phyloP scores from a whole-genome alignment of 2,888 invertebrate species.

The Acanthosepion pharaonis region DNA sequence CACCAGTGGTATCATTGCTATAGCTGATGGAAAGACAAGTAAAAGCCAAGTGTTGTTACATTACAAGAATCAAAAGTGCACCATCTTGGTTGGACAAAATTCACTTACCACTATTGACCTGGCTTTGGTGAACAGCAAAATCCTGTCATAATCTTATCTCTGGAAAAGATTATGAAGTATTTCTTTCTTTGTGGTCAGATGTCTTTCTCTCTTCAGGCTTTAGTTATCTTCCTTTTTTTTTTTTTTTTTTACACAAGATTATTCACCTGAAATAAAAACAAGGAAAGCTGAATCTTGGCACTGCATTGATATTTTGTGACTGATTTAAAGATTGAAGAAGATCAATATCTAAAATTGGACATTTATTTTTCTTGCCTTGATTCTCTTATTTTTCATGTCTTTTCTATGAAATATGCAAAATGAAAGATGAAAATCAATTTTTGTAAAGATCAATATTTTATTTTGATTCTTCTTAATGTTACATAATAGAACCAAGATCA shows the following conservation, averaged over 20 bases:
- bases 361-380: neutral
- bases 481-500: constrained; percentile 1
- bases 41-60: neutral
- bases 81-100: neutral
- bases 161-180: neutral
- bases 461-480: neutral
- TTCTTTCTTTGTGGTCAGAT: neutral
- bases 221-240: neutral
- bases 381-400: neutral
- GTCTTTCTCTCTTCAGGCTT: neutral
- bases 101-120: neutral
- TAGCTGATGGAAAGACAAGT: constrained; percentile 4
- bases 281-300: neutral
- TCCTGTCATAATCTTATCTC: neutral
- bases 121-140: neutral
- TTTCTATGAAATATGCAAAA: neutral
- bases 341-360: constrained; percentile 21
- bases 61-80: constrained; percentile 5
- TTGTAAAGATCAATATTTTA: constrained; percentile 16
- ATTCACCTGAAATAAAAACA: neutral
- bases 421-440: constrained; percentile 25
- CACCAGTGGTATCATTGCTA: neutral
- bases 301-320: constrained; percentile 3
- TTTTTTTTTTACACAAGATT: neutral
- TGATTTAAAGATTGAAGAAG: constrained; percentile 33